Evolutionary conservation across 2,113 vertebrate species (phyloP), one percentile per base, ranked within the genome.

Genomic region (Emydocephalus ijimae): DNA sequence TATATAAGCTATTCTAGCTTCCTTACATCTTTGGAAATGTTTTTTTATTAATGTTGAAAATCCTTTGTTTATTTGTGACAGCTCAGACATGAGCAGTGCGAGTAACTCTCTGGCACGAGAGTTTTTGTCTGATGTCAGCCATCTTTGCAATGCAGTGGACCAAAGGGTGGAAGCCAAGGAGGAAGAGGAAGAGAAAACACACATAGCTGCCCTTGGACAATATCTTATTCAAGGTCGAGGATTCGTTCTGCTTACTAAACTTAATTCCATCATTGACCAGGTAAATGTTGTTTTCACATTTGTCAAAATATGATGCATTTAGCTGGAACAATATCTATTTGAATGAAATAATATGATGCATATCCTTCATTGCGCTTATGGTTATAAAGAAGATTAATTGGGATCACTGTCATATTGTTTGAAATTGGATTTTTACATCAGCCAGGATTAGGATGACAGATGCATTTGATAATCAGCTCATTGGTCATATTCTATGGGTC

Each of bases 101-200:
- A 99, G 99, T 97, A 99, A 99, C 97, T 98, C 98, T 10, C 96
- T 99, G 98, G 99, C 99, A 90, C 98, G 99, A 96, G 99, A 99
- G 97, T 99, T 99, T 97, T 97, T 99, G 96, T 99, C 98, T 0
- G 99, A 99, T 95, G 99, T 99, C 92, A 99, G 99, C 96, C 98
- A 98, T 48, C 98, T 99, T 92, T 99, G 99, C 98, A 99, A 98
- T 95, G 98, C 98, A 0, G 98, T 99, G 98, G 98, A 98, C 15
- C 99, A 99, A 97, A 98, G 98, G 94, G 97, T 97, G 0, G 99
- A 99, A 96, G 95, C 97, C 54, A 98, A 96, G 94, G 98, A 99
- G 94, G 98, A 99, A 81, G 99, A 99, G 69, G 99, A 99, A 90
- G 99, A 99, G 94, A 98, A 99, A 97, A 98, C 98, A 87, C 98